These are phyloP conservation scores for Forbesichthys agassizii DNA, from an alignment of 2,113 vertebrate genomes.

Conservation along the genomic window DNA sequence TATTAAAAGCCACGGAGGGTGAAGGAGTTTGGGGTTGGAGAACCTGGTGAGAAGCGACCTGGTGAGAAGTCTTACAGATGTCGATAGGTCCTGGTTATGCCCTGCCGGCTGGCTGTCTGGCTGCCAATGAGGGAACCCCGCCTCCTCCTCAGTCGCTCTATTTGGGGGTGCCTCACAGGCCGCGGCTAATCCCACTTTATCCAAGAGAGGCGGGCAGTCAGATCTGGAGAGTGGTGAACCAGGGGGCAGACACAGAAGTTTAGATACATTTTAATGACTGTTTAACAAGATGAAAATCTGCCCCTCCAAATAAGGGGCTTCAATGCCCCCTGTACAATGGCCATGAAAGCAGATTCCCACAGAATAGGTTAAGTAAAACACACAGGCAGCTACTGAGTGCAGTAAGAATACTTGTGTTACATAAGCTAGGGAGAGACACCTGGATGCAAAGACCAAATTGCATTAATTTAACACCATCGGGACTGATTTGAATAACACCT, in stretches of 20 bases:
- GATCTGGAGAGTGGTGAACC: conserved; percentile 67
- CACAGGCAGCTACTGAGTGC: conserved; percentile 24
- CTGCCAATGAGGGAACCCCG: conserved; percentile 16
- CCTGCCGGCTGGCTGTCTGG: conserved; percentile 8
- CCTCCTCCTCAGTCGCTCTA: not conserved
- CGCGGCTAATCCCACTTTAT: conserved; percentile 83
- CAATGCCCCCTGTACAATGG: conserved; percentile 30
- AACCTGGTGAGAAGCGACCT: conserved; percentile 40
- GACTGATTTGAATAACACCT: conserved; percentile 35
- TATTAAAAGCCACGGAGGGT: conserved; percentile 66
- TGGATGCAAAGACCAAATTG: conserved; percentile 48
- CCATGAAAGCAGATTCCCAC: conserved; percentile 48
- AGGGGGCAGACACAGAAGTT: conserved; percentile 49
- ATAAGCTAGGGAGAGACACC: conserved; percentile 25
- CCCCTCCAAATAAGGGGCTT: conserved; percentile 32
- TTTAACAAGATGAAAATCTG: conserved; percentile 59
- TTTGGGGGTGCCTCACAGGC: conserved; percentile 18
- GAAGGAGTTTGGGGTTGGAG: conserved; percentile 34
- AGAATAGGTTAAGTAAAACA: conserved; percentile 48
- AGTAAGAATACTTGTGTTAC: conserved; percentile 24
- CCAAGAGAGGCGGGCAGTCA: conserved; percentile 85
- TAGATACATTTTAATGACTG: conserved; percentile 68
- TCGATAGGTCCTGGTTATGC: conserved; percentile 37
- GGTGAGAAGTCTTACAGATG: conserved; percentile 80
- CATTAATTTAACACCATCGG: conserved; percentile 16